These are phyloP conservation scores for Rhadina sibilatrix DNA, from an alignment of 2,113 vertebrate genomes.

Conservation along the genomic window DNA sequence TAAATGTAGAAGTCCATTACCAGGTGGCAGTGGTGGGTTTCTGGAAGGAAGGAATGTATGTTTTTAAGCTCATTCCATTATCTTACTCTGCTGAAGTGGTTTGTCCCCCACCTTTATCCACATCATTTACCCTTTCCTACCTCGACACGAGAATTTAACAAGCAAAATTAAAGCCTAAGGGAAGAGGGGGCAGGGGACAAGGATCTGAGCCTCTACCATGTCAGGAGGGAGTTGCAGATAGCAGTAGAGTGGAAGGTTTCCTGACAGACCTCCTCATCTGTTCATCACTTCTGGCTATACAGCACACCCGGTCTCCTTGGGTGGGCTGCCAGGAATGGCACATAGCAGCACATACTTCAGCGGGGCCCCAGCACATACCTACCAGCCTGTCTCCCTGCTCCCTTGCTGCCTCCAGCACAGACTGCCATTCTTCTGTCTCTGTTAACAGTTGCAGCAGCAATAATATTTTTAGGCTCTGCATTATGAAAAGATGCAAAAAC, in stretches of 20 bases:
- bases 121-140: background rate
- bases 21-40: background rate
- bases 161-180: conserved; percentile 11
- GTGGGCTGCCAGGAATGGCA: conserved; percentile 82
- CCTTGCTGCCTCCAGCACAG: conserved; percentile 74
- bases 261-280: conserved; percentile 74
- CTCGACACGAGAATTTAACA: background rate
- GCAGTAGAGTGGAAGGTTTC: conserved; percentile 67
- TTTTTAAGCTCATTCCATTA: background rate
- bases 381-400: conserved; percentile 68
- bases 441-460: conserved; percentile 22
- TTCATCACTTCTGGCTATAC: conserved; percentile 83
- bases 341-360: conserved; percentile 78
- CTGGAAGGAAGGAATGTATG: background rate
- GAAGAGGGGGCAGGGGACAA: background rate
- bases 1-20: background rate
- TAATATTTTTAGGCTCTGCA: conserved; percentile 30
- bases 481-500: conserved; percentile 43
- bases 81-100: background rate
- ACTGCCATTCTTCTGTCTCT: conserved; percentile 70
- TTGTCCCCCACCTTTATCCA: background rate
- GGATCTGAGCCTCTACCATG: background rate
- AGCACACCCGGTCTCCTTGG: conserved; percentile 71
- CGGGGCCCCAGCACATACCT: conserved; percentile 74
- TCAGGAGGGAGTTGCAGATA: conserved; percentile 52